Conservation (phyloP, 1,140 invertebrate species). For the Drosophila kohkoa region DNA sequence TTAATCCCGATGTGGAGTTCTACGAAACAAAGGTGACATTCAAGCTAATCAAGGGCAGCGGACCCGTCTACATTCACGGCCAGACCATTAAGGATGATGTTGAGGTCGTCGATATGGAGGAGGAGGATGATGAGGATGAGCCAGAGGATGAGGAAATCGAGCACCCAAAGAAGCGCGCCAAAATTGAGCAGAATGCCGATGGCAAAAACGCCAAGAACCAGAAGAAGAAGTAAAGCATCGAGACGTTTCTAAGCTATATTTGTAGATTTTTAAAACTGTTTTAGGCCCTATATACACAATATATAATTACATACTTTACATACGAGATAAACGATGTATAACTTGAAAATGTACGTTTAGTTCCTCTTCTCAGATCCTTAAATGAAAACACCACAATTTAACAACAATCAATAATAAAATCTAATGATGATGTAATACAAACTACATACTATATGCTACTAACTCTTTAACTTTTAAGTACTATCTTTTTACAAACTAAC, state of each 20-base stretch:
- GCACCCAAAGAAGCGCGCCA: constrained; percentile 88
- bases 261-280: constrained; percentile 75
- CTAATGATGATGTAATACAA: constrained; percentile 30
- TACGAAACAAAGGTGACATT: constrained; percentile 94
- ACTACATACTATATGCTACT: neutral
- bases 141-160: constrained; percentile 88
- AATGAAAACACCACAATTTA: constrained; percentile 35
- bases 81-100: constrained; percentile 90
- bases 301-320: constrained; percentile 28
- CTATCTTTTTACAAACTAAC: constrained; percentile 1
- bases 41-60: constrained; percentile 89
- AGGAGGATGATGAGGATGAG: constrained; percentile 91
- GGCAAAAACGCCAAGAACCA: constrained; percentile 86
- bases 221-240: constrained; percentile 84
- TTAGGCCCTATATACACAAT: constrained; percentile 70
- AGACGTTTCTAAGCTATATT: constrained; percentile 62
- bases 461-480: constrained; percentile 34
- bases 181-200: constrained; percentile 88
- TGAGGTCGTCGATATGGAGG: constrained; percentile 91
- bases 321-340: constrained; percentile 10
- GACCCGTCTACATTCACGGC: constrained; percentile 93
- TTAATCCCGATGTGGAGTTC: constrained; percentile 92
- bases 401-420: constrained; percentile 1
- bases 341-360: constrained; percentile 64
- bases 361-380: constrained; percentile 67